phyloP scores from a whole-genome alignment of 2,797 vertebrate species.

The Anabas testudineus region DNA sequence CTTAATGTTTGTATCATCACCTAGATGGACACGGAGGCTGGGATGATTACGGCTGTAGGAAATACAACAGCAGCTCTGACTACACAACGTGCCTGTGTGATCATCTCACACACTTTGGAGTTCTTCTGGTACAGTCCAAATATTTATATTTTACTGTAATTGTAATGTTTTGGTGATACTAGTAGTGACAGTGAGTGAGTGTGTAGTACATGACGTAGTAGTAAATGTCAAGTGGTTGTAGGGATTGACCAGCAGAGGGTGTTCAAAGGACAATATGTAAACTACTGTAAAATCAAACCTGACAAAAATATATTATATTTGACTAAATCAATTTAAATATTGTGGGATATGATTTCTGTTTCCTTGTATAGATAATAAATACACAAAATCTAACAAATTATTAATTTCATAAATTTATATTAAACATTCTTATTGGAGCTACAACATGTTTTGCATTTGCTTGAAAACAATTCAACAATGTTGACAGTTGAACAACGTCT shows the following conservation, averaged over 20 bases:
- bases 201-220: no score
- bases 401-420: neutral
- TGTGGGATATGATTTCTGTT: neutral
- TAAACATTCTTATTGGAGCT: neutral
- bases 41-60: constrained; percentile 88
- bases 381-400: neutral
- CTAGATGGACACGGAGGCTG: constrained; percentile 90
- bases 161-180: neutral
- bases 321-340: neutral
- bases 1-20: constrained; percentile 11
- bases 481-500: neutral
- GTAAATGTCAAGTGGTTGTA: neutral
- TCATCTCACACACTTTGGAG: constrained; percentile 95
- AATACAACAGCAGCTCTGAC: constrained; percentile 79
- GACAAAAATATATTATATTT: neutral
- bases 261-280: constrained; percentile 17
- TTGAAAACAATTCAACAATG: no score
- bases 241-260: constrained; percentile 43
- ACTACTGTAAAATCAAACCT: neutral
- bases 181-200: neutral
- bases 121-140: constrained; percentile 86
- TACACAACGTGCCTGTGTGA: constrained; percentile 92
- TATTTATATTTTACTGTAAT: neutral
- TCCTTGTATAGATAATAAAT: neutral
- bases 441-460: no score